Evolutionary conservation across 1,140 invertebrate species (phyloP), one percentile per base, ranked within the genome.

Genomic region (Ganaspis sp.): DNA sequence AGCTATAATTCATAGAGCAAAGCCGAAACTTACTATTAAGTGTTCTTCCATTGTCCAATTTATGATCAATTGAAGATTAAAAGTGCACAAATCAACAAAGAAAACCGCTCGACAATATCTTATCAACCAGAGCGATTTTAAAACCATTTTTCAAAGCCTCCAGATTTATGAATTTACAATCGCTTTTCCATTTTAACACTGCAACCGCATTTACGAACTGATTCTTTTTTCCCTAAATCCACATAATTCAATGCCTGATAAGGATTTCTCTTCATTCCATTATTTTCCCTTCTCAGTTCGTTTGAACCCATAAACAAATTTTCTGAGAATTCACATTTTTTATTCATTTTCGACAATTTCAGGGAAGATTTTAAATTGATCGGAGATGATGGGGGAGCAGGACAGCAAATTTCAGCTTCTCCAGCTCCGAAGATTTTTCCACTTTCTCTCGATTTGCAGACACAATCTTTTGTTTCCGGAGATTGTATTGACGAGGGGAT

Each of bases 171-270:
- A 79, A 9, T 38, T 53, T n/a, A 15, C 11, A 17, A 80, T 23
- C 38, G 75, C 23, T 40, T 69, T 38, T 80, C 72, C 0, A 77
- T 74, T 64, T 83, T 85, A 5, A 76, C 26, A 4, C 75, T 11
- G 34, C 85, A 87, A 9, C 85, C 86, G n/a, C 84, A 87, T 54
- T 86, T 84, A 15, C 76, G 58, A n/a, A 12, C 15, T n/a, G 15
- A n/a, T 23, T 58, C 21, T 26, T 26, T 58, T 26, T 9, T 54
- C 17, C 6, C 0, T 4, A 54, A 21, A 54, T 54, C 12, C 29
- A 26, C 8, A 29, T 34, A 34, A n/a, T 64, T 64, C 11, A 11
- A 23, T 64, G 26, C 1, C 11, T 4, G 1, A 64, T 29, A 29
- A 26, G 21, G 54, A 12, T 19, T 26, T 4, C 3, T 9, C 15